Conservation (phyloP, 2,888 invertebrate species). For the Phortica okadai region DNA sequence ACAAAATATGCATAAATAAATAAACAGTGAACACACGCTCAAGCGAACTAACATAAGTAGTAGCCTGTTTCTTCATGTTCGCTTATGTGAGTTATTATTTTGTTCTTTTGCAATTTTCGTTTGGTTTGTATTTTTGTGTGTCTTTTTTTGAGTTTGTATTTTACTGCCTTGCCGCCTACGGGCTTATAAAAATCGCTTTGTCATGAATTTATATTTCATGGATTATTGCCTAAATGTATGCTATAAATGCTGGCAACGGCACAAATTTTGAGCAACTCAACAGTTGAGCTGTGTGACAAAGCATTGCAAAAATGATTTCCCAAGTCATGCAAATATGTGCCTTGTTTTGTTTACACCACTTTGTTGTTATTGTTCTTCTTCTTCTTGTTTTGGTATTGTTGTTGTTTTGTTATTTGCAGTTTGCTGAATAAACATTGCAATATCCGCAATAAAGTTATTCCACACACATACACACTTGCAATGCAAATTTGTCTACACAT, state of each 20-base stretch:
- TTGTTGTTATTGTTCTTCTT: no score
- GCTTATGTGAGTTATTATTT: no score
- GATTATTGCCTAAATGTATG: constrained; percentile 48
- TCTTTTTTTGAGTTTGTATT: neutral
- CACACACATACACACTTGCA: neutral
- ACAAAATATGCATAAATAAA: no score
- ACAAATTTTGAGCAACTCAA: neutral
- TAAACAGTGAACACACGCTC: no score
- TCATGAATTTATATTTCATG: constrained; percentile 48
- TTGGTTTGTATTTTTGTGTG: neutral
- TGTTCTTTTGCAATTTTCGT: neutral
- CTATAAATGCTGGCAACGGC: constrained; percentile 22
- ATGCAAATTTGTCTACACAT: no score
- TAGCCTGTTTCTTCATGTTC: no score
- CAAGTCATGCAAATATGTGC: no score
- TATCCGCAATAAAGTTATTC: neutral
- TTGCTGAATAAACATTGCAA: neutral
- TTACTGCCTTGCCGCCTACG: neutral
- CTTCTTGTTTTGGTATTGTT: no score
- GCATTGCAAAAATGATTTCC: no score
- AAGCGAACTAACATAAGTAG: no score
- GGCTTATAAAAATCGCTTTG: constrained; percentile 38
- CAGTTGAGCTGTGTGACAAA: neutral
- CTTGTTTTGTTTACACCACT: no score
- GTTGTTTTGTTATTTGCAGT: no score